A percentile compares a stretch with the other conserved stretches of the same genome.
phyloP scores from a whole-genome alignment of 2,113 vertebrate genomes.

The Lycocorax pyrrhopterus region DNA sequence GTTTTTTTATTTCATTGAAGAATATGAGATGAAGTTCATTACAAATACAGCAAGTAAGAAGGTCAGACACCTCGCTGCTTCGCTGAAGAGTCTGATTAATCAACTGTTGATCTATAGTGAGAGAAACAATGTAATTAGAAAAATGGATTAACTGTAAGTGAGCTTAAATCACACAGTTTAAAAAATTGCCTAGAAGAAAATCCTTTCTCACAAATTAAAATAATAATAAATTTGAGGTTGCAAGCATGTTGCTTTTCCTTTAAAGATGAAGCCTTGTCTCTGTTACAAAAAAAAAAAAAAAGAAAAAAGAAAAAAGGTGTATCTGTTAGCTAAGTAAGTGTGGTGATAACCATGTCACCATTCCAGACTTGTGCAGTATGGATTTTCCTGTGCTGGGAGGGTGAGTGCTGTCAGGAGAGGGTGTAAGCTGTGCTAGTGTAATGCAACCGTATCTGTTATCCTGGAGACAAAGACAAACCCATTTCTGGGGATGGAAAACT shows the following conservation, averaged over 20 bases:
- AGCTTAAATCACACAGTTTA: not conserved
- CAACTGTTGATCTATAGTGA: conserved; percentile 18
- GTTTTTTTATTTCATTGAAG: not conserved
- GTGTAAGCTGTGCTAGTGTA: not conserved
- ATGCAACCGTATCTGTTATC: not conserved
- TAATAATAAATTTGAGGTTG: not conserved
- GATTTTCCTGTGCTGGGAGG: not conserved
- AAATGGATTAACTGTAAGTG: conserved; percentile 38
- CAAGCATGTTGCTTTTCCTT: not conserved
- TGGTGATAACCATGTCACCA: not conserved
- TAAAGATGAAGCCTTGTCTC: not conserved
- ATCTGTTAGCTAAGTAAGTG: not conserved
- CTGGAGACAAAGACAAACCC: not conserved
- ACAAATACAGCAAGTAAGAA: not conserved
- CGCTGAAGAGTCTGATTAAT: conserved; percentile 17
- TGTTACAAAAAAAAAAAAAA: rapidly evolving
- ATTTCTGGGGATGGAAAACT: not conserved
- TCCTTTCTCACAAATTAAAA: not conserved
- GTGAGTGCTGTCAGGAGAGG: not conserved
- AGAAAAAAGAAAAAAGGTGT: too few species aligned
- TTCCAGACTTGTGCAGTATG: not conserved
- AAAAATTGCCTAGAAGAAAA: not conserved
- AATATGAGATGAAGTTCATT: not conserved
- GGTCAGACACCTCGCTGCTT: conserved; percentile 35
- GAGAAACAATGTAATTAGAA: conserved; percentile 44